Base-by-base conservation (phyloP, 2,797 vertebrate species). In the Pipistrellus nathusii region DNA sequence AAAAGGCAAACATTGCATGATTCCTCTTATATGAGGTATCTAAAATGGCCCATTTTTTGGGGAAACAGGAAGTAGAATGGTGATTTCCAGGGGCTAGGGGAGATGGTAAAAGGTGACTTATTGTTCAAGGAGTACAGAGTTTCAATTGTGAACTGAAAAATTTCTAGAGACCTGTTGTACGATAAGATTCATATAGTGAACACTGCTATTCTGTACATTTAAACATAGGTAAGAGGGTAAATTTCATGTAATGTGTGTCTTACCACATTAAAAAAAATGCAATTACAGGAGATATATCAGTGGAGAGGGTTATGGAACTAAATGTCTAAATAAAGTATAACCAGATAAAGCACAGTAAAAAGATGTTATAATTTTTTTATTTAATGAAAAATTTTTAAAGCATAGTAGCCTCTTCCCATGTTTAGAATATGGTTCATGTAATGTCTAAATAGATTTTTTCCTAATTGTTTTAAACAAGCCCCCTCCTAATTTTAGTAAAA, bases 311-410 rank as follows among this genome's bases (percentile, higher is more conserved):
- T 69, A 4, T 1, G 18, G 12, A 46, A 84, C 14, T 51, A 27
- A 66, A 11, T 51, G 9, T 27, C 8, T 48, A 83, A 35, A 27
- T 15, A 64, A 44, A 77, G 2, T 23, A 7, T 30, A 30, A 20
- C 1, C 23, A 41, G 8, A 7, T 13, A 81, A 62, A 10, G 38
- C 57, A 75, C 4, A 66, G 8, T 57, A 76, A 68, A 97, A 85
- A 84, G 6, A 21, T 6, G 8, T 12, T 81, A 69, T n/a, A 44
- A 44, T 11, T 44, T 44, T 44, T 44, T 27, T 21, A 5, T 30
- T 92, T 88, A 93, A 48, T 38, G 30, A 38, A 69, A 87, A 53
- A 62, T 51, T 82, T 48, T 46, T 17, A 95, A 86, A 76, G 66
- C 32, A 32, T 0, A 23, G 2, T 76, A 78, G 6, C 14, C 6